Conservation (phyloP, 2,113 vertebrate genomes). For the Xiphophorus hellerii region DNA sequence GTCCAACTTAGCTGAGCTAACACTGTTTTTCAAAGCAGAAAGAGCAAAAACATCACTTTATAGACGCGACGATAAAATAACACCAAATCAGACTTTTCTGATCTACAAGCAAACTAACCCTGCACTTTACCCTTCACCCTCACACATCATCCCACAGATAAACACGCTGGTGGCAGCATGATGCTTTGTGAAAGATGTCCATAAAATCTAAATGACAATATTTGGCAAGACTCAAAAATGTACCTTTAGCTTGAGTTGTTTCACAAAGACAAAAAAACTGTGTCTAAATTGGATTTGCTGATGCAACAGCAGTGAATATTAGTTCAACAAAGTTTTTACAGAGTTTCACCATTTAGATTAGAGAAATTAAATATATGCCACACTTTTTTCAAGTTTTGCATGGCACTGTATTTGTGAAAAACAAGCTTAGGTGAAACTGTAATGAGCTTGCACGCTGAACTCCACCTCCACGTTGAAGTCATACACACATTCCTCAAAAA, state of each 20-base stretch:
- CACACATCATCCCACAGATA: background rate
- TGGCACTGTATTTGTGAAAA: background rate
- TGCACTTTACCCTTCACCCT: background rate
- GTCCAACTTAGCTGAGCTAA: background rate
- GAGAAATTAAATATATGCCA: background rate
- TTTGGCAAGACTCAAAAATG: no score
- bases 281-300: background rate
- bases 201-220: no score
- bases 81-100: background rate
- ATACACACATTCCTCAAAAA: conserved; percentile 66
- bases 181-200: background rate
- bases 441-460: conserved; percentile 7
- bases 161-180: background rate
- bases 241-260: no score
- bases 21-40: background rate
- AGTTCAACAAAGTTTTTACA: no score
- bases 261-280: no score
- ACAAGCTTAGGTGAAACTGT: conserved; percentile 8
- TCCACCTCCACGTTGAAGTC: conserved; percentile 47
- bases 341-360: no score
- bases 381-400: background rate
- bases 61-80: background rate
- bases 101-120: background rate
- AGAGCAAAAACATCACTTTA: background rate
- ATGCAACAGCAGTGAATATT: background rate